Conservation (phyloP, 2,113 vertebrate genomes). For the Gasterosteus nipponicus region DNA sequence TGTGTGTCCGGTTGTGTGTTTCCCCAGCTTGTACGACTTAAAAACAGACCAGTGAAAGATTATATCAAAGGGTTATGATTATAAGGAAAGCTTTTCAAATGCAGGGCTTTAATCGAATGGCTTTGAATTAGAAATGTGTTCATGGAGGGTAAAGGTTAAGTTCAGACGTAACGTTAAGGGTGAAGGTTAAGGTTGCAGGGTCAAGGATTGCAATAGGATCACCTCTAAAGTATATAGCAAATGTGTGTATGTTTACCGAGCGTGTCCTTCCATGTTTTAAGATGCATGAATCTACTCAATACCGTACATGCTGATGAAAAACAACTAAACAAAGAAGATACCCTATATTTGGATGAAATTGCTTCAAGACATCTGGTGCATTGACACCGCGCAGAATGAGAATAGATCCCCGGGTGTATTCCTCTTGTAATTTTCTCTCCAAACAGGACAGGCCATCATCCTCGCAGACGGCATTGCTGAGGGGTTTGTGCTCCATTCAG, state of each 20-base stretch:
- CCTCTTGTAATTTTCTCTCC: conserved; percentile 76
- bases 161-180: conserved; percentile 51
- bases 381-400: conserved; percentile 57
- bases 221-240: conserved; percentile 44
- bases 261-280: conserved; percentile 21
- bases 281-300: conserved; percentile 5
- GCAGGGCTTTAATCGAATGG: conserved; percentile 18
- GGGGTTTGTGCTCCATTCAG: conserved; percentile 68
- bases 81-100: conserved; percentile 33
- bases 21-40: conserved; percentile 24
- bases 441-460: conserved; percentile 72
- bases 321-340: conserved; percentile 25
- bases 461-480: conserved; percentile 63
- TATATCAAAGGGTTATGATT: conserved; percentile 32
- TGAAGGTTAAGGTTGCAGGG: conserved; percentile 65
- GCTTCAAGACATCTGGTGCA: conserved; percentile 38
- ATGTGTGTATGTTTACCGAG: conserved; percentile 26
- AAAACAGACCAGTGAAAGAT: conserved; percentile 9
- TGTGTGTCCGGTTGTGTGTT: conserved; percentile 12
- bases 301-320: conserved; percentile 17
- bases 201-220: conserved; percentile 58
- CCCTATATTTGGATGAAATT: conserved; percentile 51
- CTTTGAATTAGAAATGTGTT: conserved; percentile 40
- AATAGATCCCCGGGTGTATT: conserved; percentile 59
- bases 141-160: conserved; percentile 55